Evolutionary conservation across 92 coral and sea anemone genomes (phyloP).

Genomic region (Parazoanthus swiftii): DNA sequence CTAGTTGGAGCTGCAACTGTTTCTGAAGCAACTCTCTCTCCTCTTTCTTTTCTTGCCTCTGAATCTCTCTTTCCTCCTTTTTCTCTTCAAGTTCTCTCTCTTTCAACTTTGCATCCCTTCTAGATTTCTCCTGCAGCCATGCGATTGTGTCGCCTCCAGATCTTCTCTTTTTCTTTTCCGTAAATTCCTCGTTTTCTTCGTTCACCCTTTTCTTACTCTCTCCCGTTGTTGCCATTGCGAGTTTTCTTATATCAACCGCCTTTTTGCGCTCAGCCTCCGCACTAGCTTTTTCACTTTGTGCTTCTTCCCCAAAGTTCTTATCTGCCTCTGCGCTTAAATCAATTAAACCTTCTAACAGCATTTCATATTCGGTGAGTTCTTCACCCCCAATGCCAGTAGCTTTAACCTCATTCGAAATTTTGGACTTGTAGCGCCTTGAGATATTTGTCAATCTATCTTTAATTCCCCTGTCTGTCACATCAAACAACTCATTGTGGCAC

Average conservation of each 20-base stretch:
- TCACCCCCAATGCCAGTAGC: conserved; percentile 49
- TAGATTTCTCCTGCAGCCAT: conserved; percentile 38
- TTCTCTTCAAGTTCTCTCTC: conserved; percentile 21
- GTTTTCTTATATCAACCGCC: conserved; percentile 43
- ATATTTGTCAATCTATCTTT: conserved; percentile 41
- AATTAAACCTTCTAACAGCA: conserved; percentile 32
- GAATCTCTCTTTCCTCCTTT: not conserved
- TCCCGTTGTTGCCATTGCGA: conserved; percentile 44
- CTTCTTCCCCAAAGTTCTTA: conserved; percentile 15
- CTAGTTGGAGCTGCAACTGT: conserved; percentile 26
- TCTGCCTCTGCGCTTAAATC: conserved; percentile 36
- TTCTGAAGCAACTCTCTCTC: not conserved
- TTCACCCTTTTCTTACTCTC: conserved; percentile 44
- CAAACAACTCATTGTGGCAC: not conserved
- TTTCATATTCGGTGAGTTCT: conserved; percentile 43
- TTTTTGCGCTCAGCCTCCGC: conserved; percentile 32
- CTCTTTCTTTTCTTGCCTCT: not conserved
- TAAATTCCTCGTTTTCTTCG: conserved; percentile 24
- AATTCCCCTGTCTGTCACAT: conserved; percentile 31
- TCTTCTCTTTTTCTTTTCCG: conserved; percentile 33
- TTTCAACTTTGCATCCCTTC: conserved; percentile 8
- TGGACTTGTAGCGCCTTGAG: conserved; percentile 12
- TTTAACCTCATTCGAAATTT: conserved; percentile 24
- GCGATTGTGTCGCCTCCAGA: conserved; percentile 19
- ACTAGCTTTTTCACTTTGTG: not conserved